These are phyloP conservation scores for Oryzias celebensis DNA, from an alignment of 2,113 vertebrate genomes.

Conservation along the genomic window DNA sequence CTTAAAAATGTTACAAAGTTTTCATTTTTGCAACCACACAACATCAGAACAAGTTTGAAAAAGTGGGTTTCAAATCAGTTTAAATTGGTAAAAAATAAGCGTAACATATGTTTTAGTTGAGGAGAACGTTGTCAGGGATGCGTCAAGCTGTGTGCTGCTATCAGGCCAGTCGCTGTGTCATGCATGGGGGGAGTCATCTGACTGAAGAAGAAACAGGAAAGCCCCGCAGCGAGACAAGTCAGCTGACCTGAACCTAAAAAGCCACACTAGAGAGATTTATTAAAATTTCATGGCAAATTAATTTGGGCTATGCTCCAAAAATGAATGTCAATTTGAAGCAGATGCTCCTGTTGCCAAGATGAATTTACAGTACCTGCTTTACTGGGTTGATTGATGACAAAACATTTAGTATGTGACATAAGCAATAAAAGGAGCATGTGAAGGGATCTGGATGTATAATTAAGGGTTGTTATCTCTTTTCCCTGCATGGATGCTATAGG, in stretches of 20 bases:
- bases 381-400: conserved; percentile 28
- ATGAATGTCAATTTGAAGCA: conserved; percentile 5
- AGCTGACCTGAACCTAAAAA: conserved; percentile 45
- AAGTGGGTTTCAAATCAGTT: too few relatives aligned
- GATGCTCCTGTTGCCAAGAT: conserved; percentile 1
- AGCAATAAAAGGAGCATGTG: conserved; percentile 14
- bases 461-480: conserved; percentile 32
- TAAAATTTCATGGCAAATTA: conserved; percentile 4
- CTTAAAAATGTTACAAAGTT: too few relatives aligned
- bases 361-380: conserved; percentile 11
- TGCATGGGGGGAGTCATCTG: conserved; percentile 62
- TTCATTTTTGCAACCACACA: too few relatives aligned
- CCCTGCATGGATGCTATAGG: conserved; percentile 49
- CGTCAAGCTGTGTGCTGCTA: conserved; percentile 56
- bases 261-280: conserved; percentile 17
- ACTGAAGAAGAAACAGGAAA: conserved; percentile 56
- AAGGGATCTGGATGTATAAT: conserved; percentile 32
- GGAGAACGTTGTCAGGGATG: conserved; percentile 53
- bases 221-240: conserved; percentile 44
- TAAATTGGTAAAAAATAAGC: too few relatives aligned
- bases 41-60: too few relatives aligned
- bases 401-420: conserved; percentile 22
- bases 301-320: neutral
- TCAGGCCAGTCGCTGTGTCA: conserved; percentile 49
- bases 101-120: too few relatives aligned